Percentiles rank a stretch among this genome's conserved stretches.
These are phyloP conservation scores for Pogonomyrmex barbatus DNA, from an alignment of 1,140 invertebrate species.

Conservation along the genomic window DNA sequence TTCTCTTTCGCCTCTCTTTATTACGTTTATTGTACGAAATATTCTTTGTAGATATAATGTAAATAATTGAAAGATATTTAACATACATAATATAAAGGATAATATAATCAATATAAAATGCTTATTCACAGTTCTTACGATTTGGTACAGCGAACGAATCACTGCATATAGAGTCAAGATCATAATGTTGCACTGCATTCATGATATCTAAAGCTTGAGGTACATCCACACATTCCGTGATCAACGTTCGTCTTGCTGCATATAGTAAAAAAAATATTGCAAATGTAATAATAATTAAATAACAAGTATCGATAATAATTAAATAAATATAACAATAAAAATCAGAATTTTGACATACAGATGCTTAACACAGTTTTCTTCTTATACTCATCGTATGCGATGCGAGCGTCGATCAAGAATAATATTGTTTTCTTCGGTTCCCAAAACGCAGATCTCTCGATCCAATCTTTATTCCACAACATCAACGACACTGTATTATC, in stretches of 20 bases:
- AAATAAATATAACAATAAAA: background rate
- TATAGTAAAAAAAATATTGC: slow-evolving; percentile 14
- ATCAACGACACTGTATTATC: slow-evolving; percentile 74
- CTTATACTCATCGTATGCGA: slow-evolving; percentile 82
- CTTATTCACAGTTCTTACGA: slow-evolving; percentile 74
- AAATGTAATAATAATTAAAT: background rate
- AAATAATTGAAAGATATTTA: background rate
- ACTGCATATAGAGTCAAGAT: slow-evolving; percentile 71
- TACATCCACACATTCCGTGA: slow-evolving; percentile 84
- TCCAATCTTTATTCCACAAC: slow-evolving; percentile 83
- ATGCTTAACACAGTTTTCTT: slow-evolving; percentile 79
- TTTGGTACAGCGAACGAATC: slow-evolving; percentile 82
- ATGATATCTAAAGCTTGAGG: slow-evolving; percentile 78
- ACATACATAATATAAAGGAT: background rate
- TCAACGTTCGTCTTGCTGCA: slow-evolving; percentile 80
- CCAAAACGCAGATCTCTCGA: slow-evolving; percentile 81
- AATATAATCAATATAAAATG: background rate
- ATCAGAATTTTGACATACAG: slow-evolving; percentile 63
- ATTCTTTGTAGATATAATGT: background rate
- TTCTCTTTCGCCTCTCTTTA: background rate
- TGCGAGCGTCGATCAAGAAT: slow-evolving; percentile 82
- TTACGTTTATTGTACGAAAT: background rate
- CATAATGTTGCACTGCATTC: slow-evolving; percentile 72
- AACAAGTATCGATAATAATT: too few species aligned
- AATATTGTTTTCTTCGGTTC: slow-evolving; percentile 81